These are phyloP conservation scores for Zaprionus bogoriensis DNA, from an alignment of 2,888 invertebrate species.

Conservation along the genomic window DNA sequence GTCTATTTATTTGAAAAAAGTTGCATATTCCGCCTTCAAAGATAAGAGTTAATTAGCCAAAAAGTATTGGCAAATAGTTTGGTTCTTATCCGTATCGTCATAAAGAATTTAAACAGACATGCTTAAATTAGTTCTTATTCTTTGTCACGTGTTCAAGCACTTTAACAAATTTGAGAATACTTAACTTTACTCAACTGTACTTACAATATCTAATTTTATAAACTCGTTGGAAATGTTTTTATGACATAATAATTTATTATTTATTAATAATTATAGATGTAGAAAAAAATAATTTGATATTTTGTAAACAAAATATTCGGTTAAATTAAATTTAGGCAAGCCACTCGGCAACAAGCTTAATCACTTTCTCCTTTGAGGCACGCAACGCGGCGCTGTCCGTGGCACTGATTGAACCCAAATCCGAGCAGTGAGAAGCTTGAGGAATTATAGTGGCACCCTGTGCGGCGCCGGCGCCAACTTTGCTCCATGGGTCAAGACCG, in stretches of 20 bases:
- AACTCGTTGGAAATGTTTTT: not conserved
- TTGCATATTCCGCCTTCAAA: not conserved
- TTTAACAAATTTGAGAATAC: too few relatives aligned
- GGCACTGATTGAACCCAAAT: constrained; percentile 65
- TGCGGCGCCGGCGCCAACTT: constrained; percentile 80
- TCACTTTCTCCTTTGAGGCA: constrained; percentile 61
- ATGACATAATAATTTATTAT: not conserved
- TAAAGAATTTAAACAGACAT: constrained; percentile 12
- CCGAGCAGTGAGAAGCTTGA: constrained; percentile 69
- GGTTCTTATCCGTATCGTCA: not conserved
- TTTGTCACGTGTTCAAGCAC: not conserved
- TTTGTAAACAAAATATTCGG: not conserved
- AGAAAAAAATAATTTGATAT: not conserved
- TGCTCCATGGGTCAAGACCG: constrained; percentile 84
- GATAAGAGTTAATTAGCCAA: constrained; percentile 36
- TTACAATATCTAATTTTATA: too few relatives aligned
- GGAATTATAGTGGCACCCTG: constrained; percentile 70
- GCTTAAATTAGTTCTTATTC: not conserved
- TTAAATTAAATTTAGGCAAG: constrained; percentile 25
- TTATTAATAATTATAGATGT: too few relatives aligned
- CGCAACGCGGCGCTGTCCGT: constrained; percentile 60
- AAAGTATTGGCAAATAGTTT: constrained; percentile 29
- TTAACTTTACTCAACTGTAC: too few relatives aligned
- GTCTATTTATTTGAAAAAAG: constrained; percentile 53
- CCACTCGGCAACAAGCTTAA: constrained; percentile 65